Conservation (phyloP, 2,113 vertebrate genomes). For the Laterallus jamaicensis region DNA sequence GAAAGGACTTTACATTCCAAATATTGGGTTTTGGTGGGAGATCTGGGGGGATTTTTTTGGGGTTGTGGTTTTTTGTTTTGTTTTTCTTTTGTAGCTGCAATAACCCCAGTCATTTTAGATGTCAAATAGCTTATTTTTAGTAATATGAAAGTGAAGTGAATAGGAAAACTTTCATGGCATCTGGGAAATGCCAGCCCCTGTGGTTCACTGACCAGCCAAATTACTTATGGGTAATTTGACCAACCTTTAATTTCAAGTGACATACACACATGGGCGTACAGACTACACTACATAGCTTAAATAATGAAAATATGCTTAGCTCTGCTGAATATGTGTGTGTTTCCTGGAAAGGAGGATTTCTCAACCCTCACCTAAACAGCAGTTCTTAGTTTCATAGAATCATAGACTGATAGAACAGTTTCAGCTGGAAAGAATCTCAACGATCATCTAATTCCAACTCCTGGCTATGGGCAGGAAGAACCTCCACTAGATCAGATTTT, state of each 20-base stretch:
- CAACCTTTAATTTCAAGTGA: conserved; percentile 48
- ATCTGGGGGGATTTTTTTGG: too few species aligned
- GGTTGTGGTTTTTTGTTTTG: too few species aligned
- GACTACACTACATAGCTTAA: not conserved
- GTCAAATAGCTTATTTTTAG: conserved; percentile 23
- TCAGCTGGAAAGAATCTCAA: too few species aligned
- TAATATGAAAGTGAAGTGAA: conserved; percentile 31
- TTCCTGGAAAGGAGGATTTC: not conserved
- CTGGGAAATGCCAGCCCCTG: conserved; percentile 5
- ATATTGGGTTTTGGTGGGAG: not conserved
- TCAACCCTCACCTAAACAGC: not conserved
- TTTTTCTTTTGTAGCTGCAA: not conserved
- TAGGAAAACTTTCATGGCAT: conserved; percentile 4
- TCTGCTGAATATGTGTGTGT: not conserved
- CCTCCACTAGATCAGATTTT: too few species aligned
- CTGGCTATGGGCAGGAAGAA: too few species aligned
- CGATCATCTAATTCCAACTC: too few species aligned
- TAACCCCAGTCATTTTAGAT: not conserved
- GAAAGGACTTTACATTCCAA: not conserved
- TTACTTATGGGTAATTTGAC: conserved; percentile 41
- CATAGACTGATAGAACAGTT: too few species aligned
- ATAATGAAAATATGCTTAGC: not conserved
- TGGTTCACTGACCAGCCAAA: conserved; percentile 33
- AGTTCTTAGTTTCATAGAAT: not conserved
- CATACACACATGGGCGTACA: not conserved